These are phyloP conservation scores for Trinectes maculatus DNA, from an alignment of 2,113 vertebrate species.

Conservation along the genomic window DNA sequence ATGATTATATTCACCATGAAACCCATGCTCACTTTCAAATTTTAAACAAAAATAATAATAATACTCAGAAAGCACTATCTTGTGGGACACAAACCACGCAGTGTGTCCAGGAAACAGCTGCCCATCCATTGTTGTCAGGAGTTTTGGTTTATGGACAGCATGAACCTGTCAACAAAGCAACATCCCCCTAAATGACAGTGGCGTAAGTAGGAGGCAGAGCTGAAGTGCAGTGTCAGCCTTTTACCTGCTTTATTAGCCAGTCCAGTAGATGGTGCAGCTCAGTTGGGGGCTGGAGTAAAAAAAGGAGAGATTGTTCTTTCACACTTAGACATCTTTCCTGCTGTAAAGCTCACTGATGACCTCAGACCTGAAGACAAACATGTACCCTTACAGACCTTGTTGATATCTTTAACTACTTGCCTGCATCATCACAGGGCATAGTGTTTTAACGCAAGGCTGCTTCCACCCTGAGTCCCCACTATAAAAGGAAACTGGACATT, in stretches of 20 bases:
- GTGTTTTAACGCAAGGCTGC: too few species aligned
- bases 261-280: constrained; percentile 55
- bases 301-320: constrained; percentile 58
- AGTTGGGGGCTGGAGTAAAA: constrained; percentile 56
- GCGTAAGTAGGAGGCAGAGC: constrained; percentile 63
- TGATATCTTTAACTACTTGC: too few species aligned
- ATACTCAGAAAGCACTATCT: constrained; percentile 64
- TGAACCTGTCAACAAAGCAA: constrained; percentile 69
- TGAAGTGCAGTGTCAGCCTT: constrained; percentile 72
- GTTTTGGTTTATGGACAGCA: constrained; percentile 72
- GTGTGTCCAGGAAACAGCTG: constrained; percentile 72
- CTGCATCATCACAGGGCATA: too few species aligned
- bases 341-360: constrained; percentile 10
- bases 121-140: constrained; percentile 68
- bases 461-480: too few species aligned
- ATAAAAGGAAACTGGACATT: too few species aligned
- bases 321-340: constrained; percentile 69
- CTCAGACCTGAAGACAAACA: constrained; percentile 18
- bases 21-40: constrained; percentile 5
- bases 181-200: constrained; percentile 60
- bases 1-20: constrained; percentile 47
- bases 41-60: constrained; percentile 33
- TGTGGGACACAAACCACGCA: constrained; percentile 38
- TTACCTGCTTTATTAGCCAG: constrained; percentile 64
- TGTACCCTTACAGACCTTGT: background rate